These are phyloP conservation scores for Scatophagus argus DNA, from an alignment of 2,113 vertebrate species.

Conservation along the genomic window DNA sequence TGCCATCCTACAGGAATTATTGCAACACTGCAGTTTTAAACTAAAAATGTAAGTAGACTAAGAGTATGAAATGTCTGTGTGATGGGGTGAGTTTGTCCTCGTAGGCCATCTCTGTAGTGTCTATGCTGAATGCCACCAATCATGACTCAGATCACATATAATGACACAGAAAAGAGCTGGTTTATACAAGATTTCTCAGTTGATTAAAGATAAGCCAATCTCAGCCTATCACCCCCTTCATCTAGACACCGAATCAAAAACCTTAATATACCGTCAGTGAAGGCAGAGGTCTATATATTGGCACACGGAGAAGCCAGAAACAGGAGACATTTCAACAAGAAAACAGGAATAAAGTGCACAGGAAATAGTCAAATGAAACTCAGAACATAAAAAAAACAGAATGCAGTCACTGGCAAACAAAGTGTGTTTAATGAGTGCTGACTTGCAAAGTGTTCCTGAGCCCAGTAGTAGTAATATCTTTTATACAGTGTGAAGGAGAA, in stretches of 20 bases:
- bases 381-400: too few relatives aligned
- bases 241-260: not conserved
- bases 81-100: conserved; percentile 26
- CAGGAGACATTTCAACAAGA: too few relatives aligned
- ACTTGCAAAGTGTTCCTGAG: too few relatives aligned
- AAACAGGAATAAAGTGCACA: not conserved
- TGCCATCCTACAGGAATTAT: conserved; percentile 2
- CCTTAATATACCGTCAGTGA: not conserved
- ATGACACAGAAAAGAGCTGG: not conserved
- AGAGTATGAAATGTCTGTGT: conserved; percentile 20
- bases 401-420: too few relatives aligned
- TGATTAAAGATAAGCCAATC: not conserved
- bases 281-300: not conserved
- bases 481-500: too few relatives aligned
- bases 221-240: too few relatives aligned
- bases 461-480: too few relatives aligned
- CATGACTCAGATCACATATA: conserved; percentile 14
- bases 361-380: not conserved
- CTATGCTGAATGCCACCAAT: not conserved
- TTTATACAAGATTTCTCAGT: not conserved
- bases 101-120: not conserved
- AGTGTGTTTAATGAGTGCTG: too few relatives aligned
- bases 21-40: conserved; percentile 1
- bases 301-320: not conserved
- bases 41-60: conserved; percentile 3